Base-by-base conservation (phyloP, 2,797 vertebrate species). In the Epinephelus malabaricus region DNA sequence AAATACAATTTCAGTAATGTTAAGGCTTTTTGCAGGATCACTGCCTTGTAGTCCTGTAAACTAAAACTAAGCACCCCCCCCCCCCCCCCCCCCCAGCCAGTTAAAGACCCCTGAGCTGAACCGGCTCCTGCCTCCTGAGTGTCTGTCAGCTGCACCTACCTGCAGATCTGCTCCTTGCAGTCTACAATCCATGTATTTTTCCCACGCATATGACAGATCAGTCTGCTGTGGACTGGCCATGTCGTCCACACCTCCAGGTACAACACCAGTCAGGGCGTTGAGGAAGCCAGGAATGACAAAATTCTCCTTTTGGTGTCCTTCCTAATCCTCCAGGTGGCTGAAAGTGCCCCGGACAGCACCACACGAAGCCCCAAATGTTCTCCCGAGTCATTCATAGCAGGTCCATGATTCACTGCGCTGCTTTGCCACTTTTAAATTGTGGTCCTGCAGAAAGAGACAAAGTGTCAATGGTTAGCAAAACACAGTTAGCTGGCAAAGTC, bases 161-260 rank as follows among this genome's bases (percentile, higher is more conserved):
- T 95, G 95, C 82, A 95, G 90, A 78, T 96, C 95, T 2, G 94
- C 94, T 90, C 95, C 96, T 69, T 95, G 95, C 38, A 94, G 86
- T 18, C 95, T 91, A 69, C 93, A 95, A 79, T 96, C 95, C 93
- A 94, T 95, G 81, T 96, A 96, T 76, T 93, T 95, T 71, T 96
- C 96, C 96, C 96, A 96, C 54, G 95, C 93, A 47, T 89, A 95
- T 11, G 91, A 92, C 83, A 96, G 89, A 76, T 94, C 93, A 23
- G 88, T 88, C 81, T 92, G 90, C 78, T 88, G 93, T 53, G 85
- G 86, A 78, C 85, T 76, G 81, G 90, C 92, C 91, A 94, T 94
- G 75, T 76, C 85, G 62, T 83, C 81, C 83, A 67, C 75, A 45
- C 58, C 69, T 84, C 68, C 83, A 51, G 60, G 51, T 58, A 9